A percentile compares a stretch with the other conserved stretches of the same genome.
Conservation (phyloP, 2,113 vertebrate genomes). For the Neofelis nebulosa region DNA sequence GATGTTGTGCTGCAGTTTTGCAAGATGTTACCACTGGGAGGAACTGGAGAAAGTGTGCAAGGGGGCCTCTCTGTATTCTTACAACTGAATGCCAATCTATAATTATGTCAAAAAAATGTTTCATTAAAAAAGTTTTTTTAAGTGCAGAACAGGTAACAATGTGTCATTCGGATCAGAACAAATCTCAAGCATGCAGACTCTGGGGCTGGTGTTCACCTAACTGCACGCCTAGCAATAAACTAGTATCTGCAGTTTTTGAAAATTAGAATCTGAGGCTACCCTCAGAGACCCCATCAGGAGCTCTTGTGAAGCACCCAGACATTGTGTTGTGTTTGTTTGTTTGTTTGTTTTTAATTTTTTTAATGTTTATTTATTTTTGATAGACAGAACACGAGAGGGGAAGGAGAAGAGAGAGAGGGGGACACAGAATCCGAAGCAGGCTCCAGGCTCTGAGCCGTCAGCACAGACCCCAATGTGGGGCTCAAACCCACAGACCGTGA, state of each 20-base stretch:
- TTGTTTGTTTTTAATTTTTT: too few species aligned
- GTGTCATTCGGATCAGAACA: background rate
- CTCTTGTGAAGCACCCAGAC: background rate
- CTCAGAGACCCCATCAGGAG: background rate
- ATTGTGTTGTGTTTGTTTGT: too few species aligned
- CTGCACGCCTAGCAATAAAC: background rate
- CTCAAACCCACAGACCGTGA: too few species aligned
- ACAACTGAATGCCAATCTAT: background rate
- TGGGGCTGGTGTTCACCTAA: background rate
- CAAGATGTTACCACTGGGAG: background rate
- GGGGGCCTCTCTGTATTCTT: background rate
- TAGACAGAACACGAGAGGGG: too few species aligned
- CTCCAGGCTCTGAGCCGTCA: too few species aligned
- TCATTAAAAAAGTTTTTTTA: background rate
- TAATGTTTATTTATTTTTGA: too few species aligned
- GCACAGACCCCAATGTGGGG: too few species aligned
- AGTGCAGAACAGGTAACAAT: background rate
- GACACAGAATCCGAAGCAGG: too few species aligned
- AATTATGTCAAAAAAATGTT: conserved; percentile 7
- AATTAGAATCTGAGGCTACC: background rate
- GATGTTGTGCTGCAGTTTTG: background rate
- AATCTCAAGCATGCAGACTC: background rate
- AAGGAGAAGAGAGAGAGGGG: too few species aligned
- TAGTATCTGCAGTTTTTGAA: background rate
- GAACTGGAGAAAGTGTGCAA: background rate